phyloP scores from a whole-genome alignment of 2,113 vertebrate genomes.

The Mionectes macconnelli region DNA sequence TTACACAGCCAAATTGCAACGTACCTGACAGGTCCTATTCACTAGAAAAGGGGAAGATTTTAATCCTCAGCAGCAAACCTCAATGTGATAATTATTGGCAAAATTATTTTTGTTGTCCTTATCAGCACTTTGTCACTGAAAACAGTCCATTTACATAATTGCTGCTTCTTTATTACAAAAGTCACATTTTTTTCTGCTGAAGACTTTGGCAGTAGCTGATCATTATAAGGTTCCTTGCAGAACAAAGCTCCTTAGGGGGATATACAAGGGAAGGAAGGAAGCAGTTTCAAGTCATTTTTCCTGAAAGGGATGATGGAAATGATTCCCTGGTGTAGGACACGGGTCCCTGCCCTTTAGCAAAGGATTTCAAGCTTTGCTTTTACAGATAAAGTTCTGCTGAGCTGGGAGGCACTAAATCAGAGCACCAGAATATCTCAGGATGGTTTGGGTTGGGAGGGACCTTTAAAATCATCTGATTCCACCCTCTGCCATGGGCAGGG shows the following conservation, averaged over 20 bases:
- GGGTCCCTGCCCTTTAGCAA: neutral
- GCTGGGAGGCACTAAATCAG: neutral
- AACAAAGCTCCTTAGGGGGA: neutral
- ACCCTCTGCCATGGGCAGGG: neutral
- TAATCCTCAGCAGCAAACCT: neutral
- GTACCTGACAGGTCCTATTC: neutral
- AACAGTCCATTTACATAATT: neutral
- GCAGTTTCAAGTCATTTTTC: neutral
- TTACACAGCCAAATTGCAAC: neutral
- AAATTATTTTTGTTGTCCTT: slow-evolving; percentile 5
- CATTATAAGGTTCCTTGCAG: neutral
- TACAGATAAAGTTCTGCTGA: neutral
- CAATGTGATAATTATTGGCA: neutral
- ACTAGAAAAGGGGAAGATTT: neutral
- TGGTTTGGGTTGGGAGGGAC: neutral
- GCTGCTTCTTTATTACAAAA: neutral
- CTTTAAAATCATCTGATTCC: neutral
- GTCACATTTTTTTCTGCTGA: neutral
- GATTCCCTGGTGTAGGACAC: neutral
- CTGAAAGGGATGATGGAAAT: neutral
- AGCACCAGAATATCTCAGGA: neutral
- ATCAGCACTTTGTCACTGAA: neutral
- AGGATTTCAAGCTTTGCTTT: neutral
- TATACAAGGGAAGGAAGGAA: neutral
- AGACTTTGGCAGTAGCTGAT: neutral